phyloP scores from a whole-genome alignment of 2,888 invertebrate species.

The Taphrorychus bicolor region DNA sequence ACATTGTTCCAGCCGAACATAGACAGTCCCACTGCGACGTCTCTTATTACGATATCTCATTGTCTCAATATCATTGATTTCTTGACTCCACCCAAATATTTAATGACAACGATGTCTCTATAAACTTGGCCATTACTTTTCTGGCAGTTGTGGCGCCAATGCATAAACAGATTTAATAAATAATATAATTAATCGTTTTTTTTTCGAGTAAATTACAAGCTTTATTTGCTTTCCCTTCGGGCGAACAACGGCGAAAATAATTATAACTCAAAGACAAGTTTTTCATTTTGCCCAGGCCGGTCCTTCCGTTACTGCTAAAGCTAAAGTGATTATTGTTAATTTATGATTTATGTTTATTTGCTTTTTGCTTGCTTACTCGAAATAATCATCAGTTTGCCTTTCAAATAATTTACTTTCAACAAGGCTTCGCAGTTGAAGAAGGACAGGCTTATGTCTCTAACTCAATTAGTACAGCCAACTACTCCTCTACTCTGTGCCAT shows the following conservation, averaged over 20 bases:
- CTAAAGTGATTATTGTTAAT: conserved; percentile 28
- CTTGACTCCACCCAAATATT: not conserved
- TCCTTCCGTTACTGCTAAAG: conserved; percentile 25
- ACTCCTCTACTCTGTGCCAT: not conserved
- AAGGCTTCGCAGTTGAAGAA: not conserved
- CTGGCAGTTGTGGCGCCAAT: conserved; percentile 6
- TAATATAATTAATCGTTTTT: conserved; percentile 56
- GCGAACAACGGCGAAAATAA: conserved; percentile 23
- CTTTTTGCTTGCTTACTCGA: conserved; percentile 11
- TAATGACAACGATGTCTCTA: not conserved
- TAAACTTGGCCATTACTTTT: not conserved
- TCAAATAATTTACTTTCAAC: conserved; percentile 18
- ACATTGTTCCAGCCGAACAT: conserved; percentile 25
- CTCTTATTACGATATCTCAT: not conserved
- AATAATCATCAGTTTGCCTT: conserved; percentile 22
- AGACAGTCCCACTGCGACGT: conserved; percentile 9
- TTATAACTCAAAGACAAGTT: conserved; percentile 37
- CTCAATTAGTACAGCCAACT: not conserved
- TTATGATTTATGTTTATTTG: conserved; percentile 29
- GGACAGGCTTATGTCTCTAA: not conserved
- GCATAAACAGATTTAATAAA: conserved; percentile 49
- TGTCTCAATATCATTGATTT: not conserved
- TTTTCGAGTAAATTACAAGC: conserved; percentile 51
- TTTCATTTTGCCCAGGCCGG: conserved; percentile 27
- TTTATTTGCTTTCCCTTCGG: conserved; percentile 49